Evolutionary conservation across 2,888 invertebrate species (phyloP).

Genomic region (Epistrophe grossulariae): DNA sequence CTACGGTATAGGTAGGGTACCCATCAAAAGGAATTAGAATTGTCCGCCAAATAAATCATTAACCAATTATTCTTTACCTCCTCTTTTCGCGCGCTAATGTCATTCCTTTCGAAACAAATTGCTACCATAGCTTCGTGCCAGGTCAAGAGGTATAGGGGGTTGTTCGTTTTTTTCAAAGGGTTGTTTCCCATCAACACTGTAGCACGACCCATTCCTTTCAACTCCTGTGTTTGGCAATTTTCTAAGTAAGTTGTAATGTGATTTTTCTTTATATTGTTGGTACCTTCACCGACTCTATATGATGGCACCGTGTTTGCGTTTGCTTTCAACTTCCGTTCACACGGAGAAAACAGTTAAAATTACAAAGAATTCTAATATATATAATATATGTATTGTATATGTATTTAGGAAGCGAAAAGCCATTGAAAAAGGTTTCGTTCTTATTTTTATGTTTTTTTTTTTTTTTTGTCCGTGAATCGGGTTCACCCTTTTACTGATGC

Average conservation of each 20-base stretch:
- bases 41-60: conserved; percentile 74
- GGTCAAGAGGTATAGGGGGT: neutral
- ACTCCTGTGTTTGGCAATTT: conserved; percentile 45
- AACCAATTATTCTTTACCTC: conserved; percentile 72
- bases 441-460: neutral
- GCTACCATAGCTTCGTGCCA: conserved; percentile 45
- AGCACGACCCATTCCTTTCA: neutral
- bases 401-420: conserved; percentile 1
- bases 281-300: neutral
- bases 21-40: conserved; percentile 59
- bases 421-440: conserved; percentile 55
- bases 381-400: neutral
- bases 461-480: conserved; percentile 9
- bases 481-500: conserved; percentile 22
- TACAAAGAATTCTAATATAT: conserved; percentile 14
- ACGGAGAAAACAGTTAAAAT: conserved; percentile 62
- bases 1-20: too few species aligned
- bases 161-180: neutral
- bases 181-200: neutral
- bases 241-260: conserved; percentile 71
- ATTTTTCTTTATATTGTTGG: conserved; percentile 29
- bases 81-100: conserved; percentile 63
- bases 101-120: conserved; percentile 69
- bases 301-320: conserved; percentile 49
- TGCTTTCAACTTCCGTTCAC: conserved; percentile 72